Conservation (phyloP, 2,113 vertebrate genomes). For the Gyps fulvus region DNA sequence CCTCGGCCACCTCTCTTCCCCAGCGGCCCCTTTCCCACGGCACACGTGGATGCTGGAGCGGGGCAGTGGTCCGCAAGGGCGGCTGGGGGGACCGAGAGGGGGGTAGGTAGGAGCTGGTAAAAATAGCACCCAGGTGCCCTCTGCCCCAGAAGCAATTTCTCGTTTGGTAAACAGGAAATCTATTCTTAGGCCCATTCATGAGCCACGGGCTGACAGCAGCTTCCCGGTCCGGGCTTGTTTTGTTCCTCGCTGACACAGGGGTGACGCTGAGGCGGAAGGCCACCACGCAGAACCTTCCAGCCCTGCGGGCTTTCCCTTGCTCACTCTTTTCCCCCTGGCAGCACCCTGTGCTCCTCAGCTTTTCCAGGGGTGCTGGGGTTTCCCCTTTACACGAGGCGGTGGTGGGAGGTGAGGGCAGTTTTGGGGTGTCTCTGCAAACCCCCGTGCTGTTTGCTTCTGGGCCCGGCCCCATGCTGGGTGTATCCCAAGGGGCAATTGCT, state of each 20-base stretch:
- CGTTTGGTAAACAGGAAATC: conserved; percentile 59
- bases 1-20: background rate
- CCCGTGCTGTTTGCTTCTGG: background rate
- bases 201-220: background rate
- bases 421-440: background rate
- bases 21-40: too few species aligned
- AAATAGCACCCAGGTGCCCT: conserved; percentile 50
- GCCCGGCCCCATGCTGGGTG: fast-evolving
- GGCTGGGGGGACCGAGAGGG: background rate
- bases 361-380: background rate
- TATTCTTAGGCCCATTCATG: conserved; percentile 46
- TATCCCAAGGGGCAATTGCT: background rate
- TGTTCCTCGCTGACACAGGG: background rate
- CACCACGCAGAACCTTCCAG: background rate
- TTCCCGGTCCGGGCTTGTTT: background rate
- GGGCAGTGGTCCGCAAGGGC: background rate
- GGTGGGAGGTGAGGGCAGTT: background rate
- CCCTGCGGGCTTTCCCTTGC: background rate
- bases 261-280: background rate
- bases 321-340: background rate
- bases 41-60: background rate
- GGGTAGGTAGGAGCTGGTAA: background rate
- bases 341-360: fast-evolving
- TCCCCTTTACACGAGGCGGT: background rate
- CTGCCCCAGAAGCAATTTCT: conserved; percentile 19